These are phyloP conservation scores for Brachionus angularis DNA, from an alignment of 1,140 invertebrate species.

Conservation along the genomic window DNA sequence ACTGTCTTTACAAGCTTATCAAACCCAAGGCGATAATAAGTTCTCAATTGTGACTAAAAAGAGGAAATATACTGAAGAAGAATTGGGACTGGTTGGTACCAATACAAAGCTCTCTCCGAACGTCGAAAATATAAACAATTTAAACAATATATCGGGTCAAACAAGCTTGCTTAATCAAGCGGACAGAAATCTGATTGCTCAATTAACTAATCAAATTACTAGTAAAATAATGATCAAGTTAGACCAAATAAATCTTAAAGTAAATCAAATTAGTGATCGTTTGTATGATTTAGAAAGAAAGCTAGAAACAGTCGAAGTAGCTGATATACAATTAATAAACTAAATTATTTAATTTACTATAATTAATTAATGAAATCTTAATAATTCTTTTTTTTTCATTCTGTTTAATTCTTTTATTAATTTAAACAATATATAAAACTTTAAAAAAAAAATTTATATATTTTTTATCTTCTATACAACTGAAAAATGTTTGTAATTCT, in stretches of 20 bases:
- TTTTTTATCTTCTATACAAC: no score
- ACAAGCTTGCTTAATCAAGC: not conserved
- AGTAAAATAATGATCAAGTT: slow-evolving; percentile 39
- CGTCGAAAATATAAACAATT: no score
- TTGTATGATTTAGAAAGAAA: slow-evolving; percentile 38
- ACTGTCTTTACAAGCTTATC: not conserved
- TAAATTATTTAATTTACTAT: not conserved
- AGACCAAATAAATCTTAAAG: slow-evolving; percentile 33
- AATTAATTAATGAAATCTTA: no score
- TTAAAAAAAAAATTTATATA: no score
- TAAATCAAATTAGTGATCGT: slow-evolving; percentile 36
- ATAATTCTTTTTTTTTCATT: not conserved
- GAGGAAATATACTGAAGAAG: slow-evolving; percentile 16
- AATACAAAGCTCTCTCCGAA: not conserved
- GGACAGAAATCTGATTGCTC: slow-evolving; percentile 3
- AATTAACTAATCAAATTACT: slow-evolving; percentile 31
- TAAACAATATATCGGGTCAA: not conserved
- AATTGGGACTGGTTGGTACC: not conserved
- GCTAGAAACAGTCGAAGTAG: slow-evolving; percentile 36
- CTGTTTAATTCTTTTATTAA: not conserved
- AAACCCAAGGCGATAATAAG: not conserved
- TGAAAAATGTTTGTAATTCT: no score
- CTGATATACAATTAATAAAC: slow-evolving; percentile 24
- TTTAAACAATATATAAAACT: no score
- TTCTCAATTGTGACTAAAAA: slow-evolving; percentile 28